phyloP scores from a whole-genome alignment of 2,113 vertebrate genomes.

The Nettapus auritus region DNA sequence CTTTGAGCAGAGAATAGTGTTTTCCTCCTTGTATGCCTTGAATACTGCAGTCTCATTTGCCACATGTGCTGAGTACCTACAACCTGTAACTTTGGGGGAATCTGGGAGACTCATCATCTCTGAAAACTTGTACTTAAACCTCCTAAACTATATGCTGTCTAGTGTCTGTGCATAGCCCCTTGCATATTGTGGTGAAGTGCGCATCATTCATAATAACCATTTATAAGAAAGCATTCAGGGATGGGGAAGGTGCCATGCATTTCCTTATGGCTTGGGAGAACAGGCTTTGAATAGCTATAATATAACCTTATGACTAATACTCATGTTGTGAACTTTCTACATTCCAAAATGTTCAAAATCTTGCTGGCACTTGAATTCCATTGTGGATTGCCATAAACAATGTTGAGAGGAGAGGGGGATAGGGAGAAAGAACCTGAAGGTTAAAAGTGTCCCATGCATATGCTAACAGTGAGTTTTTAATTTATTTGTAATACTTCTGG shows the following conservation, averaged over 20 bases:
- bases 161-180: neutral
- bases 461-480: neutral
- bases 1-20: neutral
- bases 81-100: neutral
- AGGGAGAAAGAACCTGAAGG: neutral
- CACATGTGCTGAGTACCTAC: neutral
- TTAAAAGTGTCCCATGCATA: neutral
- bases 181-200: neutral
- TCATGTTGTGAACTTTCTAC: neutral
- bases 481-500: neutral
- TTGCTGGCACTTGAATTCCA: neutral
- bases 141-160: neutral
- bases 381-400: constrained; percentile 2
- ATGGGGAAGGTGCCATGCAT: neutral
- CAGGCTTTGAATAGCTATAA: neutral
- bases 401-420: neutral
- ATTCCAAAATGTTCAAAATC: neutral
- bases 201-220: neutral
- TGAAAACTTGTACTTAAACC: neutral
- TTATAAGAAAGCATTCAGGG: neutral
- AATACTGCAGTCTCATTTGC: neutral
- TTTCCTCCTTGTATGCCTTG: neutral
- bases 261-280: neutral
- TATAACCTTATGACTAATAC: neutral
- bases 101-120: neutral